Evolutionary conservation across 2,888 invertebrate genomes (phyloP), one percentile per base, ranked within the genome.

Genomic region (Vanessa cardui): DNA sequence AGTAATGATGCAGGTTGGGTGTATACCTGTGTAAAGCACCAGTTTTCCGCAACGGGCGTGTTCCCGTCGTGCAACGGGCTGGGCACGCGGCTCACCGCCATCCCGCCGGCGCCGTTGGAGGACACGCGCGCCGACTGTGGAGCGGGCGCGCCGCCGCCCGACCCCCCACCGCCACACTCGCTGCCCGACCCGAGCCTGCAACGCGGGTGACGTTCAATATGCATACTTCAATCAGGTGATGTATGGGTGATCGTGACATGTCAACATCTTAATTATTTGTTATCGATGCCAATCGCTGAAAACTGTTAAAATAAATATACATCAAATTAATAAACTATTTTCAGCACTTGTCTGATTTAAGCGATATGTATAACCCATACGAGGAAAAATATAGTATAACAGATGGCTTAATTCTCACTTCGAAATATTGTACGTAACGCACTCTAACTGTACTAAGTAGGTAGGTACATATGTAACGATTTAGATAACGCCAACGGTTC

Each of bases 1-100:
- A 26, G 6, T n/a, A 31, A 26, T 39, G 44, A 45, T 68, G 21
- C 1, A 39, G 33, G 45, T 8, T 39, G 21, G 9, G 20, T 49
- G 47, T 62, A 44, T 66, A 98, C 98, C 97, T 99, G 99, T 89
- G 99, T 99, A 92, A 99, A 99, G 95, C 99, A 99, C 99, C 99
- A 99, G 94, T 99, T 99, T 93, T 99, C 99, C 73, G 99, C 99
- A 80, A 99, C 98, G 84, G 99, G 99, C 86, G 98, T 98, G 94
- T 97, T 97, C 89, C 97, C 97, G 96, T 98, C 98, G 93, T 97
- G 97, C 86, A 98, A 96, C 90, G 98, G 98, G 94, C 98, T 98
- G 87, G 98, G 98, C 90, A 98, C 98, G 87, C 98, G 96, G 94
- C 98, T 97, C 93, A 98, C 98, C 94, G 98, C 97, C 97, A 97